phyloP scores from a whole-genome alignment of 2,113 vertebrate genomes.

The Oreocharis arfaki region DNA sequence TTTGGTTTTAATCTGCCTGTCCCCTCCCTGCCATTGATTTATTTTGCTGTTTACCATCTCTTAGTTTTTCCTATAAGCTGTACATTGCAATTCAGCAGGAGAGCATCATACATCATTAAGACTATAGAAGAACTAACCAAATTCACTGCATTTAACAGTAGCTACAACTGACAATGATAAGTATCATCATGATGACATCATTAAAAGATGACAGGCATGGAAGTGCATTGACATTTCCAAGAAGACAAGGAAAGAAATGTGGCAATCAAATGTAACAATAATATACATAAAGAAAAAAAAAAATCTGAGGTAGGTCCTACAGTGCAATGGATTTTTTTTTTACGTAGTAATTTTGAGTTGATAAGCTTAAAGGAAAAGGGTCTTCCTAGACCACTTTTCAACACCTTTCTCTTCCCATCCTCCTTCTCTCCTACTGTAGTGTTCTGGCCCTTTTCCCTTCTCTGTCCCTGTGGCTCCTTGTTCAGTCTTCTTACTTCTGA shows the following conservation, averaged over 20 bases:
- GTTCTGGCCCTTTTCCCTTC: not conserved
- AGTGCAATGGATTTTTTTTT: not conserved
- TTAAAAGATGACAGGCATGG: not conserved
- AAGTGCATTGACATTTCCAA: not conserved
- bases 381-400: not conserved
- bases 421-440: not conserved
- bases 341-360: not conserved
- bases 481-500: not conserved
- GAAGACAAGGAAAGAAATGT: not conserved
- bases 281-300: not conserved
- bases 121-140: not conserved
- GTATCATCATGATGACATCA: not conserved
- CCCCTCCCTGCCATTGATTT: not conserved
- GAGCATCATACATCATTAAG: not conserved
- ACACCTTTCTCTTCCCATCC: not conserved
- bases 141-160: not conserved
- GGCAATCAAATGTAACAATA: not conserved
- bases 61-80: not conserved
- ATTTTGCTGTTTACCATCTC: not conserved
- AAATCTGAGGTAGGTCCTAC: not conserved
- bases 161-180: not conserved
- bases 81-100: not conserved
- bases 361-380: not conserved
- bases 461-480: not conserved
- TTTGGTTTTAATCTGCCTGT: not conserved